phyloP scores from a whole-genome alignment of 2,888 invertebrate species.

The Archaeoteleia sp. region DNA sequence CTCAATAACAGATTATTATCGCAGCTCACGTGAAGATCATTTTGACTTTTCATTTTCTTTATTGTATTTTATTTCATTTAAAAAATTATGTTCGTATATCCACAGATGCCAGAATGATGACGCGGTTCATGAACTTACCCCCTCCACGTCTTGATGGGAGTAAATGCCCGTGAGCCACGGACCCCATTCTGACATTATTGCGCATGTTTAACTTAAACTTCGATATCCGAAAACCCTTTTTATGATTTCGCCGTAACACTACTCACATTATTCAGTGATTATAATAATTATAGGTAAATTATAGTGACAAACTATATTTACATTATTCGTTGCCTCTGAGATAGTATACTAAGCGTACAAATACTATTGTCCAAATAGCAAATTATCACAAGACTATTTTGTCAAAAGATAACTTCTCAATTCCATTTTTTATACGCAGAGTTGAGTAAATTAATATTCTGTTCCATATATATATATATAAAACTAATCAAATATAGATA shows the following conservation, averaged over 20 bases:
- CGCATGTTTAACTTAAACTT: conserved; percentile 11
- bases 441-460: conserved; percentile 10
- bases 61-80: conserved; percentile 14
- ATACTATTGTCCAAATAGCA: too few relatives aligned
- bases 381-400: conserved; percentile 6
- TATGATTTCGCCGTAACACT: conserved; percentile 4
- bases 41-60: conserved; percentile 11
- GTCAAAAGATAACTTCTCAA: conserved; percentile 7
- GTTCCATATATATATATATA: too few relatives aligned
- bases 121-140: too few relatives aligned
- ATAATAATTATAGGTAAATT: conserved; percentile 9
- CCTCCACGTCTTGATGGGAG: too few relatives aligned
- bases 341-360: conserved; percentile 5
- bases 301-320: conserved; percentile 23
- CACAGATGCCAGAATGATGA: too few relatives aligned
- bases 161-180: too few relatives aligned
- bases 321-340: conserved; percentile 11
- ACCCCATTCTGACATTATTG: too few relatives aligned
- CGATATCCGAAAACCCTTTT: conserved; percentile 20
- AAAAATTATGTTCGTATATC: conserved; percentile 24
- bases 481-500: neutral
- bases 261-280: conserved; percentile 6
- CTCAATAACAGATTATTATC: conserved; percentile 33
- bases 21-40: conserved; percentile 27
- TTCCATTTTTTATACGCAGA: conserved; percentile 10